These are phyloP conservation scores for Malthinus flaveolus DNA, from an alignment of 2,888 invertebrate genomes.

Conservation along the genomic window DNA sequence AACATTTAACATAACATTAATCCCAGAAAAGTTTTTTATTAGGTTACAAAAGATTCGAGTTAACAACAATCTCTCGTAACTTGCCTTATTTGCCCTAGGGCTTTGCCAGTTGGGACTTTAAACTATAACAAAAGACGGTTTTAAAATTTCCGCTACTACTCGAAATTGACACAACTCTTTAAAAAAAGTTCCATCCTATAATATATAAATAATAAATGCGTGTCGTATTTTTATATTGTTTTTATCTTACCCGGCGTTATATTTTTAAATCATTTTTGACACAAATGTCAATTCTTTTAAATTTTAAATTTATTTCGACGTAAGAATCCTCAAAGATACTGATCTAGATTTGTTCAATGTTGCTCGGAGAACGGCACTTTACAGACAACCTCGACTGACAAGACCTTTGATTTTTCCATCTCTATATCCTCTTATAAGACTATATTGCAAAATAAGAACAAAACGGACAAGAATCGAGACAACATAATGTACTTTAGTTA, in stretches of 20 bases:
- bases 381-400: slow-evolving; percentile 23
- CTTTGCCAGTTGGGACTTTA: no score
- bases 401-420: slow-evolving; percentile 12
- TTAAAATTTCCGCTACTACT: no score
- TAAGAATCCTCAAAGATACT: slow-evolving; percentile 18
- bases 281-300: neutral
- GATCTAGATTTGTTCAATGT: slow-evolving; percentile 26
- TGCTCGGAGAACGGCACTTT: slow-evolving; percentile 21
- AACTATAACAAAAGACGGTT: no score
- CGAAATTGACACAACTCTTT: no score
- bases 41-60: no score
- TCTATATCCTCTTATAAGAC: slow-evolving; percentile 21
- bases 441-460: slow-evolving; percentile 13
- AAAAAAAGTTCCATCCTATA: no score
- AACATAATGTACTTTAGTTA: no score
- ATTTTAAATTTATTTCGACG: slow-evolving; percentile 16
- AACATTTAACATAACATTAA: no score
- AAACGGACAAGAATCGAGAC: slow-evolving; percentile 4
- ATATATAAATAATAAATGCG: no score
- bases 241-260: neutral
- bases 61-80: no score
- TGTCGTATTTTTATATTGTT: neutral
- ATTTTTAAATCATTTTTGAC: neutral
- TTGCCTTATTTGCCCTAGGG: no score
- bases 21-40: no score